Base-by-base conservation (phyloP, 2,888 invertebrate species). In the Troides aeacus region DNA sequence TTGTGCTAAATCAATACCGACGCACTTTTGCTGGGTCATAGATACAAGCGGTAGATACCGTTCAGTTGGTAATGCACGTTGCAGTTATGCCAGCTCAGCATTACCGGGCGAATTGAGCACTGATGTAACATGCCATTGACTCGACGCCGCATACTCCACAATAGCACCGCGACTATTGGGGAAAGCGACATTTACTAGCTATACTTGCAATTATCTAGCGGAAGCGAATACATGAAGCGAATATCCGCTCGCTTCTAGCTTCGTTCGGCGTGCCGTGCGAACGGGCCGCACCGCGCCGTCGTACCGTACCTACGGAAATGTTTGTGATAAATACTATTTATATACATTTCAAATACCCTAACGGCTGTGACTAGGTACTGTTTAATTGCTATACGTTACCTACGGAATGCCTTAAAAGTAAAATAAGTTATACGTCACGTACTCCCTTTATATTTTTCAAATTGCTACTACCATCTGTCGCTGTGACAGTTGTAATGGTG, bases 191-290 rank as follows among this genome's bases (percentile, higher is more conserved):
- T 69, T 64, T 73, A 73, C 72, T 74, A 76, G 78, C 82, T 84
- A 46, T 63, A 87, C 87, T 88, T 85, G 84, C 82, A 89, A 88
- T 90, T 89, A 88, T 84, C 76, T 79, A 81, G 78, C 89, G 90
- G 90, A 90, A 88, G 86, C 81, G 83, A 84, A 80, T 86, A 88
- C 87, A 85, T 87, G 88, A 84, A 88, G 86, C 90, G 88, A 84
- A 86, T 83, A 88, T 90, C 90, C 90, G 89, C 83, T 78, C 79
- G 77, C 77, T 74, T 78, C 77, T 76, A 50, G 21, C 70, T 74
- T 73, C 73, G 71, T 72, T 73, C 70, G 50, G 24, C 57, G 57
- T 23, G 58, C 56, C 46, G 39, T 63, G 68, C 62, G 64, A 61
- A 21, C 42, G 46, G 23, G 46, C 58, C 6, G 59, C 50, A 36